Evolutionary conservation across 2,797 vertebrate species (phyloP), one percentile per base, ranked within the genome.

Genomic region (Leptatherina wallacei): DNA sequence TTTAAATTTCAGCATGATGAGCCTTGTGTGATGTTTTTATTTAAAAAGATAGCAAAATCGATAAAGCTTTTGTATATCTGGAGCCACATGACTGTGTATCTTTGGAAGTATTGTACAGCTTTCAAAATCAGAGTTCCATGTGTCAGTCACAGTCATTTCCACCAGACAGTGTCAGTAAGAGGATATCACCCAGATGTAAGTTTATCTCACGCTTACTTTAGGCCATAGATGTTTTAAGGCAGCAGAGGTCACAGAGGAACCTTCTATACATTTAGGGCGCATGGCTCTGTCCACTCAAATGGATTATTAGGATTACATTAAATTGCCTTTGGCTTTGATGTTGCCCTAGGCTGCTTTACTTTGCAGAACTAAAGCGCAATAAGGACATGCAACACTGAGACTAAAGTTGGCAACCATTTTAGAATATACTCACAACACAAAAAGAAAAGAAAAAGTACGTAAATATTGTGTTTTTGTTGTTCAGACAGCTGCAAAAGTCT

Each of bases 191-290:
- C 49, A 65, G 73, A 82, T 76, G 88, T 85, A 93, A 93, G 87
- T 88, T 80, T 85, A 91, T 86, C 81, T 88, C 80, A 65, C 72
- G 80, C 84, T 84, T 78, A 91, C 83, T 88, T 80, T 78, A 88
- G 82, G 71, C 75, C 69, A 75, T 54, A 77, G 85, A 90, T 91
- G 84, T 83, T 77, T 55, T 0, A 86, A 87, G 84, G 82, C 84
- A 85, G 65, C 65, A 57, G 70, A 90, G 87, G 88, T 86, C 86
- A 90, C 60, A 63, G 71, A 86, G 71, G 73, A 78, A 78, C 78
- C 77, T 76, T 74, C 71, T 66, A 69, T 74, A 85, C 87, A 85
- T 55, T 36, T 68, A 89, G 87, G 82, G 76, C 63, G 69, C 82
- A 81, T 80, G 83, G 85, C 82, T 84, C 77, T 81, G 73, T 86